Conservation (phyloP, 2,113 vertebrate species). For the Austrofundulus limnaeus region DNA sequence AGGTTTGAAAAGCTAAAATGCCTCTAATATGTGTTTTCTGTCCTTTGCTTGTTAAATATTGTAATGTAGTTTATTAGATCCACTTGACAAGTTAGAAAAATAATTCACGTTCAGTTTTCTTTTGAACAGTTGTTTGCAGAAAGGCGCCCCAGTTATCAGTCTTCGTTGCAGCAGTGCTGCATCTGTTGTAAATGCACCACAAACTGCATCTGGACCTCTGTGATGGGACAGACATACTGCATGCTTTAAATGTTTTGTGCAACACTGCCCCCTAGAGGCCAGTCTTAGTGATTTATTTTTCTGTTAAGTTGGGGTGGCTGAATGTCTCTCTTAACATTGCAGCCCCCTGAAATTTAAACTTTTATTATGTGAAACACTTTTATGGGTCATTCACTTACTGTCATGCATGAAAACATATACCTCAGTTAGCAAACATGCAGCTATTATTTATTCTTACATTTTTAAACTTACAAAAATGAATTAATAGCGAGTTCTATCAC, state of each 20-base stretch:
- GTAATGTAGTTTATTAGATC: conserved; percentile 5
- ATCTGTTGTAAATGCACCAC: not conserved
- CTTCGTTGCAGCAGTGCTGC: not conserved
- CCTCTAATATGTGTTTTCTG: not conserved
- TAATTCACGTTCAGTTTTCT: not conserved
- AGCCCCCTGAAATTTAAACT: not conserved
- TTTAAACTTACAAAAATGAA: not conserved
- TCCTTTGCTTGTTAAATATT: conserved; percentile 3
- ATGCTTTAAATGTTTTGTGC: conserved; percentile 26
- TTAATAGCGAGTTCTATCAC: conserved; percentile 18
- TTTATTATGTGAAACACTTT: conserved; percentile 4
- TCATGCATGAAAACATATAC: not conserved
- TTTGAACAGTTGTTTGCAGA: not conserved
- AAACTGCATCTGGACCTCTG: conserved; percentile 1
- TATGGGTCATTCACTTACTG: not conserved
- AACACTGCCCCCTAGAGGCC: conserved; percentile 64
- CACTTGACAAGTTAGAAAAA: not conserved
- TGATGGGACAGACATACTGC: conserved; percentile 3
- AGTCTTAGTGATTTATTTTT: conserved; percentile 1
- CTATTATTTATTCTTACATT: not conserved
- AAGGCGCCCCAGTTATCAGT: not conserved
- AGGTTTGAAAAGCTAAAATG: conserved; percentile 21
- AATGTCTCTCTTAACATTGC: not conserved
- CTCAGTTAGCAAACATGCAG: not conserved
- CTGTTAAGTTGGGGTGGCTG: not conserved